Percentiles rank a stretch among this genome's conserved stretches.
Evolutionary conservation across 1,140 invertebrate species (phyloP).

Genomic region (honey bee (Apis mellifera)): Amel_HAv3.1 CM009931.2:19378501-19379000

Average conservation of each 20-base stretch:
- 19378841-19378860: not conserved
- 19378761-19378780: not conserved
- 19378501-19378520: too few relatives aligned
- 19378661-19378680: slow-evolving; percentile 19
- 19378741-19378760: not conserved
- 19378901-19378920: slow-evolving; percentile 22
- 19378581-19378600: not conserved
- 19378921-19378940: slow-evolving; percentile 34
- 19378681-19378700: slow-evolving; percentile 14
- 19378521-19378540: not conserved
- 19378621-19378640: not conserved
- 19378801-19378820: not conserved
- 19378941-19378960: slow-evolving; percentile 27
- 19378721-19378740: not conserved
- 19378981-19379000: slow-evolving; percentile 14
- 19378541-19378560: not conserved
- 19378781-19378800: not conserved
- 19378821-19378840: too few relatives aligned
- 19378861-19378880: not conserved
- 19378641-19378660: slow-evolving; percentile 10
- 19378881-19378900: not conserved
- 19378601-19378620: slow-evolving; percentile 10
- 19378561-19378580: not conserved
- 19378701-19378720: slow-evolving; percentile 13
- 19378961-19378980: slow-evolving; percentile 40